Conservation (phyloP, 2,797 vertebrate genomes). For the Argya squamiceps region DNA sequence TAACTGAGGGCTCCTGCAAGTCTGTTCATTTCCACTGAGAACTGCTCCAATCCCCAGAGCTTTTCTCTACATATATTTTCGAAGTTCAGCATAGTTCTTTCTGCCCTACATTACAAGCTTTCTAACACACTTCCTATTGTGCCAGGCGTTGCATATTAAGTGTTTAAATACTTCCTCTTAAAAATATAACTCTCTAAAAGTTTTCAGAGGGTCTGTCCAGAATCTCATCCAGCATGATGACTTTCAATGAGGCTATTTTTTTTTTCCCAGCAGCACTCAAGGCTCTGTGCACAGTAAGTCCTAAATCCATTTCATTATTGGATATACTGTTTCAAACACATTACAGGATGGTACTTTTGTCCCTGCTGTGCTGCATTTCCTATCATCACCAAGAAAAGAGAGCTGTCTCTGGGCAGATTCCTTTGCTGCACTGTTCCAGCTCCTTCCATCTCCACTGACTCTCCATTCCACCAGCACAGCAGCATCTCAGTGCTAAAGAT, state of each 20-base stretch:
- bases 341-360: background rate
- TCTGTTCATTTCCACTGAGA: conserved; percentile 35
- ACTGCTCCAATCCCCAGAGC: conserved; percentile 13
- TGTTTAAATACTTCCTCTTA: conserved; percentile 16
- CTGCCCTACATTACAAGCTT: conserved; percentile 36
- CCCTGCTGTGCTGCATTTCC: background rate
- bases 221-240: background rate
- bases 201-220: background rate
- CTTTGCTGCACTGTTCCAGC: background rate
- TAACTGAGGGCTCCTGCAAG: background rate
- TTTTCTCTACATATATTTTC: conserved; percentile 35
- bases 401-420: background rate
- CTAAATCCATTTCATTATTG: background rate
- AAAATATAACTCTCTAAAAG: background rate
- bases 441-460: background rate
- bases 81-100: conserved; percentile 37
- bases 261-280: background rate
- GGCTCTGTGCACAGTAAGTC: background rate
- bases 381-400: background rate
- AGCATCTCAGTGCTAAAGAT: background rate
- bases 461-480: background rate
- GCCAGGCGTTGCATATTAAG: conserved; percentile 18
- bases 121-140: background rate
- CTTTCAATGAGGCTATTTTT: background rate
- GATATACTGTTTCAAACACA: background rate